Base-by-base conservation (phyloP, 2,113 vertebrate species). In the Oriolus oriolus region DNA sequence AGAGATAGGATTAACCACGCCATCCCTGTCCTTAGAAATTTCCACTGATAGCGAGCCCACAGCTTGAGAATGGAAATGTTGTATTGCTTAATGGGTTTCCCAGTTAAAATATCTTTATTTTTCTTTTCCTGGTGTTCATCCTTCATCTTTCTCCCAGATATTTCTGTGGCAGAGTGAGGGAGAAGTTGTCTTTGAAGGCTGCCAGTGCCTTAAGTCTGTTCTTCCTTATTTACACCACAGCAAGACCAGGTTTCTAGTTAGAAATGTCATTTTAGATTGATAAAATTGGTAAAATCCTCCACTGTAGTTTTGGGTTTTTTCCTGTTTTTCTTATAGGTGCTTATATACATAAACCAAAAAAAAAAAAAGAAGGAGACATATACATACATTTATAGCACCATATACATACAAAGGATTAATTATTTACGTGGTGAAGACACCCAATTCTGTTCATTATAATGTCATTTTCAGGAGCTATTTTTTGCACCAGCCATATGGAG, bases 401-500 rank as follows among this genome's bases (percentile, higher is more conserved):
- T 20, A 21, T 3, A 7, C 23, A 24, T 8, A 50, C 24, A 68
- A 35, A 90, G 12, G 16, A 74, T 85, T 92, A 37, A 88, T 92
- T 69, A 83, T 80, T 82, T 83, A 6, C 44, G 35, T 19, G 78
- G 23, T 5, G 35, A 76, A 87, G 57, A 10, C 45, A 24, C 37
- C 57, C 23, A 52, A 35, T 83, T 86, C 79, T 83, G 37, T 50
- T 88, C 66, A 63, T 92, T 84, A 53, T 27, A 70, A 63, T 56
- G 63, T 63, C 63, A 84, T 91, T 84, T 71, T 91, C 60, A 85
- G 71, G 66, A 77, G 71, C 50, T 95, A 76, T 86, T 84, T 96
- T 93, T 92, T 53, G 3, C 94, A 52, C 7, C 59, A 57, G 30
- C 83, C 96, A 92, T 95, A 92, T 87, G 95, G 93, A 41, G 83